Evolutionary conservation across 2,113 vertebrate genomes (phyloP), one percentile per base, ranked within the genome.

Genomic region (Alouatta palliata): DNA sequence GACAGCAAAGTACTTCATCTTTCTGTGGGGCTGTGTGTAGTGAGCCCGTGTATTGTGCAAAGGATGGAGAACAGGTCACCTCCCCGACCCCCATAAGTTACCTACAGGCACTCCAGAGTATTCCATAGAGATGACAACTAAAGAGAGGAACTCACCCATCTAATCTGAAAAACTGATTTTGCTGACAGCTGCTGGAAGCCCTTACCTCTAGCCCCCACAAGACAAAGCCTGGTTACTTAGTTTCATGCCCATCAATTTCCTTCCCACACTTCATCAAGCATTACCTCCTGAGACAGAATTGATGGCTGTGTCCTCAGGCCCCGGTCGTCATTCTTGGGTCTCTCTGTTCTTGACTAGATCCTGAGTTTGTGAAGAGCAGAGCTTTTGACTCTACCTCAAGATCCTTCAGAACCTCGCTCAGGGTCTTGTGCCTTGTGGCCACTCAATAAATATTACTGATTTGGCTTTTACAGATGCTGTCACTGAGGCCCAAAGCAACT

Each of bases 381-480:
- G 35, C 70, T 94, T 80, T 56, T 17, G 21, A 76, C n/a, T 40
- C 56, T n/a, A 70, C 35, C 66, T 92, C 12, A 2, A 16, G 20
- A n/a, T 73, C 79, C 93, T 93, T 84, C n/a, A 61, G 82, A n/a
- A 19, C 43, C 61, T 76, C 79, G 7, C 77, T 54, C 1, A 0
- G 54, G 35, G 27, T 47, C 93, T 73, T 16, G 40, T 0, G 43
- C 30, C 77, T 81, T 19, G 81, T 37, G 86, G 80, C 20, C 81
- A 45, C 73, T 92, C 82, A 25, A 54, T 86, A 88, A 88, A 82
- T 87, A 90, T 87, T 66, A 97, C 66, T 23, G 3, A 82, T 95
- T 94, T 86, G 82, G n/a, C 86, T 89, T 94, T 92, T 47, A 35
- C n/a, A 79, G 84, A 89, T 5, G 73, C 47, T 80, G 73, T 87